Percentiles rank a stretch among this genome's conserved stretches.
Evolutionary conservation across 2,113 vertebrate species (phyloP).

Genomic region (Aleadryas rufinucha): DNA sequence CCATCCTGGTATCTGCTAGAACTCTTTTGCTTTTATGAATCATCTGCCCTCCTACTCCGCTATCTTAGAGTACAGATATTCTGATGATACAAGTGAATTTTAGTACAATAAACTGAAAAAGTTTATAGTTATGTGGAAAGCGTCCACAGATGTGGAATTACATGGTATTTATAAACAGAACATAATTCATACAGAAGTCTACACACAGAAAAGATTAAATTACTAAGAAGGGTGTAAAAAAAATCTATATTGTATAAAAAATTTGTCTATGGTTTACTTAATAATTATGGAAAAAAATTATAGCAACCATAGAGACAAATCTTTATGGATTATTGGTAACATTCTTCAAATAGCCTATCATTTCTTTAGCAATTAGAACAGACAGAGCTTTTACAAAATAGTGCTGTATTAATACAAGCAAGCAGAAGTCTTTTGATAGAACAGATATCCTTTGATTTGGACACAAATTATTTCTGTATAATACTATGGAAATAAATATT

Average conservation of each 20-base stretch:
- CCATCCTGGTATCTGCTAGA: neutral
- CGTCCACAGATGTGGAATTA: neutral
- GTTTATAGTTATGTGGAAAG: neutral
- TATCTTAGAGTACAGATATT: neutral
- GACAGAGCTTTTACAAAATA: neutral
- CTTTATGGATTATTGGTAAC: neutral
- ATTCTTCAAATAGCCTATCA: neutral
- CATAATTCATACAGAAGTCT: neutral
- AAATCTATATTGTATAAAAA: neutral
- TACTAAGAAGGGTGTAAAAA: neutral
- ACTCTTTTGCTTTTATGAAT: neutral
- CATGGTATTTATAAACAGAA: neutral
- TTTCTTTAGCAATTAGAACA: neutral
- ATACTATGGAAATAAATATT: neutral
- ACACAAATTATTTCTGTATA: neutral
- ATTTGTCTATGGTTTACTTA: neutral
- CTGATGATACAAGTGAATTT: neutral
- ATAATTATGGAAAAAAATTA: neutral
- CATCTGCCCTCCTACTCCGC: neutral
- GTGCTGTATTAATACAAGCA: neutral
- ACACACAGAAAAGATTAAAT: neutral
- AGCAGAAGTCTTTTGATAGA: neutral
- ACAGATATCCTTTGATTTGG: neutral
- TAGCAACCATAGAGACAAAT: neutral
- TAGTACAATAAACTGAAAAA: neutral